Base-by-base conservation (phyloP, 2,113 vertebrate species). In the Dasypus novemcinctus region DNA sequence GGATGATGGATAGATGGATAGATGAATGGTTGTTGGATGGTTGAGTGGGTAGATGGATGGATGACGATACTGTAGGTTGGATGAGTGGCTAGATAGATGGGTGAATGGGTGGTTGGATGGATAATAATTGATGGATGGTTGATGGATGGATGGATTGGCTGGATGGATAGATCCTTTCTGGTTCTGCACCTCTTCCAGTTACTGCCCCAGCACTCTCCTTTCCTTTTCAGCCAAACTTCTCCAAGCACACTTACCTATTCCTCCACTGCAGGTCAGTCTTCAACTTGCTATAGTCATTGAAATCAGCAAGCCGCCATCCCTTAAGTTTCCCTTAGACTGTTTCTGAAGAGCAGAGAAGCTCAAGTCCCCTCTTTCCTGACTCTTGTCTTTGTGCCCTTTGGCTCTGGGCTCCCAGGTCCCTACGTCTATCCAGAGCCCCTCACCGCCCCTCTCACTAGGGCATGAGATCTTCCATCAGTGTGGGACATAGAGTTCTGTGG, bases 361-460 rank as follows among this genome's bases (percentile, higher is more conserved):
- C 17, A 0, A 7, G 13, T 13, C 31, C 31, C 33, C 5, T 66
- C 64, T 66, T 66, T 14, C 64, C 64, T 66, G 31, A 66, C 31
- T n/a, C 64, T 33, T 66, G 64, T 66, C 64, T 33, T 66, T 33
- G 31, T 66, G 4, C 64, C 64, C 64, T 33, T 57, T 2, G 21
- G 33, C 38, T 78, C 66, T 63, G 25, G 29, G 36, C 68, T 57
- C 46, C 54, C 36, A 7, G 54, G 13, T 5, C 63, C 68, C n/a
- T 7, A 13, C 18, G 7, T 14, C 14, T 20, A 11, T 5, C 2
- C 1, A 0, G 15, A 43, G 38, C 23, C n/a, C 64, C 54, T 66
- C 15, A 2, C 27, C 8, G 23, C 21, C 0, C 1, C 46, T n/a
- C 21, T 27, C 8, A 4, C 46, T 14, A 3, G 29, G 38, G 57